Evolutionary conservation across 2,113 vertebrate genomes (phyloP), one percentile per base, ranked within the genome.

Genomic region (Taxidea taxus): DNA sequence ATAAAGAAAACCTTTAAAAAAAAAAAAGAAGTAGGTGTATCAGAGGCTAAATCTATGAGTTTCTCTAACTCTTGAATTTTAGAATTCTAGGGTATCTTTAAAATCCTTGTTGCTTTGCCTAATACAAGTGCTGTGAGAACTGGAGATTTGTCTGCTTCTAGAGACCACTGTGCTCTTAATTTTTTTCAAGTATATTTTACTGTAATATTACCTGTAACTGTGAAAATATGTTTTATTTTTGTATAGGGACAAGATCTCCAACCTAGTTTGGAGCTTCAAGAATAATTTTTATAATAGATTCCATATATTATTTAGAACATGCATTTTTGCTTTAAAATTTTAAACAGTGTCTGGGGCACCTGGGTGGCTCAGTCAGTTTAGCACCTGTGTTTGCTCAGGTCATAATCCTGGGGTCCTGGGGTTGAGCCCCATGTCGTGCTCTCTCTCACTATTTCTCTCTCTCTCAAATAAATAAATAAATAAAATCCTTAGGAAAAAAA

Each of bases 181-280:
- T 80, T 92, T 91, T 83, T 86, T 64, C 5, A 87, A 72, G 56
- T 25, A 11, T 62, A 31, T 44, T 56, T 82, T 82, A 12, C 34
- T 93, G n/a, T 44, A 62, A 54, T 89, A 47, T 27, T 77, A 27
- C 3, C 7, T 18, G 29, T 47, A 68, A n/a, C 37, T 56, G 11
- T 89, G 31, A 89, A 91, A 89, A 49, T 34, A 8, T 51, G 18
- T 80, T 95, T 78, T 74, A 88, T 27, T 49, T 91, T 94, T 51
- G 16, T 3, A 0, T 9, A 56, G n/a, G 7, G 0, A 66, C 3
- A 25, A 62, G 77, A 58, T 89, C 64, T 91, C 37, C 64, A 64
- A 66, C 16, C 23, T 47, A 42, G 34, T 47, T 27, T 2, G 4
- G 3, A n/a, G 15, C 2, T 3, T 56, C 34, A 68, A n/a, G 7